These are phyloP conservation scores for Botia kubotai DNA, from an alignment of 2,797 vertebrate genomes.

Conservation along the genomic window DNA sequence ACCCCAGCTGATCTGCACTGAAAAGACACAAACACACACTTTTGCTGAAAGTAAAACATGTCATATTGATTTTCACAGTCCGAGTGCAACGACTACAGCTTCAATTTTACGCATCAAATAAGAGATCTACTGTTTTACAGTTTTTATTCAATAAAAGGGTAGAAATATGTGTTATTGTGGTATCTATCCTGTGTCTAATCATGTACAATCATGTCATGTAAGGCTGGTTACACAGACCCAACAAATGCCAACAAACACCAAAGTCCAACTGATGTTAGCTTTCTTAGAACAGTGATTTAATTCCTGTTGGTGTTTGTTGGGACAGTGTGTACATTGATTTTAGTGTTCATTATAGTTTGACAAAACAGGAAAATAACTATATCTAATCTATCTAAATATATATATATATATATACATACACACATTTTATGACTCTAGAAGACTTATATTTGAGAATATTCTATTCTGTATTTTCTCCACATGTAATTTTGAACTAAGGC, in stretches of 20 bases:
- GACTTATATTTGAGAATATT: too few relatives aligned
- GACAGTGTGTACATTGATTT: too few relatives aligned
- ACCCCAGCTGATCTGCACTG: neutral
- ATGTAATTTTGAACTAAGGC: neutral
- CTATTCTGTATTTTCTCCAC: too few relatives aligned
- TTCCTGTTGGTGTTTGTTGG: too few relatives aligned
- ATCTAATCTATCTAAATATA: too few relatives aligned
- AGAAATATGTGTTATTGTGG: neutral
- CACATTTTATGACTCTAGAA: too few relatives aligned
- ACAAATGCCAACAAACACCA: neutral
- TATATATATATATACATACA: too few relatives aligned
- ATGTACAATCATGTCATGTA: neutral
- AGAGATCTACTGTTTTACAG: slow-evolving; percentile 53
- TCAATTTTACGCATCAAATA: slow-evolving; percentile 54
- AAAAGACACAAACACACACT: slow-evolving; percentile 39
- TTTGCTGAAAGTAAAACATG: slow-evolving; percentile 53
- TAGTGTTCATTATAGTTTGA: too few relatives aligned
- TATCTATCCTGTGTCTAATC: neutral
- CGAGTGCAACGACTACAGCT: slow-evolving; percentile 14
- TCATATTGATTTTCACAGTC: slow-evolving; percentile 58
- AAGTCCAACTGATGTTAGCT: neutral
- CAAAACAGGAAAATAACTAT: too few relatives aligned
- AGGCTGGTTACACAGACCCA: neutral
- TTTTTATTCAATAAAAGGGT: slow-evolving; percentile 73
- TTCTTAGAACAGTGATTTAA: too few relatives aligned